Base-by-base conservation (phyloP, 2,797 vertebrate genomes). In the Xenentodon cancila region DNA sequence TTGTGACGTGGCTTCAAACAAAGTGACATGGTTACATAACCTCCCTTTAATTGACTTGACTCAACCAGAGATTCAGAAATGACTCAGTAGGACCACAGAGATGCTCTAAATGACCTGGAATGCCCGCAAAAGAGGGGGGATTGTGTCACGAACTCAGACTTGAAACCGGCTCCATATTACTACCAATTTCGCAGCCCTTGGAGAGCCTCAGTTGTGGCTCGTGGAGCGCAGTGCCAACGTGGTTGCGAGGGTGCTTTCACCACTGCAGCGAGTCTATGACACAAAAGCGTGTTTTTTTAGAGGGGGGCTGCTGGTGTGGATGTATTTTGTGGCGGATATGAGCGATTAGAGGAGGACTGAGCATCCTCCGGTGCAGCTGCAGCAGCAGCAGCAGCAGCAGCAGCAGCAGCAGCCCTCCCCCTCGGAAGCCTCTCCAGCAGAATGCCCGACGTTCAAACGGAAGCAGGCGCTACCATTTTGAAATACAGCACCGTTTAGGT, bases 401-500 rank as follows among this genome's bases (percentile, higher is more conserved):
- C 57, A 11, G 22, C 66, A 58, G 25, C 53, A 25, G 27, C 52
- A 52, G 53, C 43, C 75, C 77, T 34, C 72, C 75, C 70, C 65
- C 75, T 56, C 76, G 17, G 59, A 83, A 65, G 63, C 77, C 73
- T 81, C 69, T 72, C 69, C 77, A 76, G 59, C 82, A 81, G 82
- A 79, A 89, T 88, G 89, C 88, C 84, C 85, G 85, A 86, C 86
- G 72, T 70, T 87, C 90, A 89, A 90, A 89, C 92, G 93, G 92
- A 94, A 94, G 92, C 92, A 86, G 89, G 88, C 91, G 91, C 92
- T 91, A 93, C 94, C 93, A 94, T 94, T 94, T 94, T 94, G 92
- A 93, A 93, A 92, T 11, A 72, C 89, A 86, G 87, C 92, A 92
- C 89, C 86, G 92, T 77, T 81, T 84, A 91, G 94, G 93, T 94